Base-by-base conservation (phyloP, 2,797 vertebrate species). In the Coilia nasus region DNA sequence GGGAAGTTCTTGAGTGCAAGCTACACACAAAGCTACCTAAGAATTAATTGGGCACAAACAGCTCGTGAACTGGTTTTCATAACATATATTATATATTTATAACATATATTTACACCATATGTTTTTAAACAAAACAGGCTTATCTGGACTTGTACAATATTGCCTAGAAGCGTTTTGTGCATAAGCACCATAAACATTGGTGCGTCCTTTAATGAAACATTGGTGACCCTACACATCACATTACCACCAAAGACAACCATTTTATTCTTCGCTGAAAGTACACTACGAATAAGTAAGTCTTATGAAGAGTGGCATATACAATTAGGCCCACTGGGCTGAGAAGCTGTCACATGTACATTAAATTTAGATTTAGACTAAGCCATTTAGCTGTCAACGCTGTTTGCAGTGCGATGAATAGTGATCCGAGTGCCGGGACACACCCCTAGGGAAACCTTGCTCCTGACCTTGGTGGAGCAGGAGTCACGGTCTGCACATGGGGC, bases 401-500 rank as follows among this genome's bases (percentile, higher is more conserved):
- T 41, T 78, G 41, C 71, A 78, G 35, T 41, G 71, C 17, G 17
- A 17, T 44, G 35, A 78, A 19, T 35, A 44, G 50, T 54, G 50
- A 54, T 54, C 50, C 5, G 15, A 31, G 28, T 2, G 14, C 28
- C 28, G 35, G 15, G 31, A 10, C 31, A 35, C 19, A 21, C 17
- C 15, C 15, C 17, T 41, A 21, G 35, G 35, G 71, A 78, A 78
- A 78, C 15, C 17, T 7, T 17, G 14, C 15, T 41, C 71, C 71
- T 44, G 71, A 78, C 71, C 71, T 78, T 78, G 71, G 41, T 19
- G 17, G 15, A 44, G 35, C 31, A 44, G 71, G 35, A 44, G 71
- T 78, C 71, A 78, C 19, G 35, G 71, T 78, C 71, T 78, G 71
- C 35, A n/a, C 71, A 78, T 31, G 1, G 67, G 28, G 17, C 71